phyloP scores from a whole-genome alignment of 2,888 invertebrate genomes.

The Ectobius pallidus region DNA sequence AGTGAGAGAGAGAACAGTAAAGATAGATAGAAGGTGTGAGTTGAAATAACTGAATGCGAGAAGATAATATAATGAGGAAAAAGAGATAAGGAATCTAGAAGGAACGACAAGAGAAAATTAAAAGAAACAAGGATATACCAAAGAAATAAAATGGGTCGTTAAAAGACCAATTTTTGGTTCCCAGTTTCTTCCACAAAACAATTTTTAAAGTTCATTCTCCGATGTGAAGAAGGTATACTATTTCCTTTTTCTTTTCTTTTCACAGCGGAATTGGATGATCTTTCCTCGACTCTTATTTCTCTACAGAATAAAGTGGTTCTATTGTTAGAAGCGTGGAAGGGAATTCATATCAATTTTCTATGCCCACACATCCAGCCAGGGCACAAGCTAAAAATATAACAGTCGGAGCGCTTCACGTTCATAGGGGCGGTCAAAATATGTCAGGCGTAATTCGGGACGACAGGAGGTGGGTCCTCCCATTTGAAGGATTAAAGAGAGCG shows the following conservation, averaged over 20 bases:
- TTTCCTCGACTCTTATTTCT: neutral
- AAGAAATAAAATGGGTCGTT: too few relatives aligned
- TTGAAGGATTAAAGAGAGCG: neutral
- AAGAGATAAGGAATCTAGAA: too few relatives aligned
- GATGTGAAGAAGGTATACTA: neutral
- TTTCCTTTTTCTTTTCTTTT: neutral
- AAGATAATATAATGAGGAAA: too few relatives aligned
- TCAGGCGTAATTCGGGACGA: neutral
- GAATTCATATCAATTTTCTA: conserved; percentile 17
- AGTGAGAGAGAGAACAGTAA: too few relatives aligned
- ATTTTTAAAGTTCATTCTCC: too few relatives aligned
- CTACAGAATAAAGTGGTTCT: conserved; percentile 9
- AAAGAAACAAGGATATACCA: too few relatives aligned
- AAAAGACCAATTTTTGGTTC: too few relatives aligned
- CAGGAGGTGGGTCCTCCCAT: neutral
- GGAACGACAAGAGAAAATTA: too few relatives aligned
- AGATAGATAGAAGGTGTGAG: too few relatives aligned
- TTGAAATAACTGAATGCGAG: too few relatives aligned
- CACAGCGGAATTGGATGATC: neutral
- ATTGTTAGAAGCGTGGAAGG: neutral
- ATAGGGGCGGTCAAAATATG: neutral
- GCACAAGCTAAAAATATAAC: too few relatives aligned
- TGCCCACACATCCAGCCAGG: neutral
- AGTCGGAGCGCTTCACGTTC: neutral
- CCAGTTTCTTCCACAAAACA: too few relatives aligned